Conservation (phyloP, 64 coral and sea anemone genomes). For the Montipora efflorescens region DNA sequence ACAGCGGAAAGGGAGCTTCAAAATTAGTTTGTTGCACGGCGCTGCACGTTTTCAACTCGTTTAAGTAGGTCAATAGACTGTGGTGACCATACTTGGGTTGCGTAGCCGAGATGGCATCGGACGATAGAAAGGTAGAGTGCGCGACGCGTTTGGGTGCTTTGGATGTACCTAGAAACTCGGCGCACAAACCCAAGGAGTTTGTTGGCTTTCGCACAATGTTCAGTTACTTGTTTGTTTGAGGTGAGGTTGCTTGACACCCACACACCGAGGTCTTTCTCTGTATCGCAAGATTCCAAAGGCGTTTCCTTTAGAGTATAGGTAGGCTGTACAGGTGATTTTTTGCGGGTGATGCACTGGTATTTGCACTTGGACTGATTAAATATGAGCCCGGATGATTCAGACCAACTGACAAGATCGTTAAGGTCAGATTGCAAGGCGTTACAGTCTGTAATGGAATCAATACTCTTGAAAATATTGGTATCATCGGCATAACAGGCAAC, state of each 20-base stretch:
- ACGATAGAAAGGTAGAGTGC: too few relatives aligned
- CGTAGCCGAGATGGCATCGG: too few relatives aligned
- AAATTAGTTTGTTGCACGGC: too few relatives aligned
- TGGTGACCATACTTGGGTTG: too few relatives aligned
- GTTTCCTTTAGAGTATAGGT: conserved; percentile 58
- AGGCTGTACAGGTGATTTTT: conserved; percentile 31
- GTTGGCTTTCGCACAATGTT: conserved; percentile 47
- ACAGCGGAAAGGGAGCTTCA: too few relatives aligned
- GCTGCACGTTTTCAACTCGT: too few relatives aligned
- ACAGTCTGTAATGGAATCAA: conserved; percentile 36
- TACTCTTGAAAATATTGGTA: conserved; percentile 30
- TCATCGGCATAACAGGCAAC: conserved; percentile 63
- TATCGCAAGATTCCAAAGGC: conserved; percentile 63
- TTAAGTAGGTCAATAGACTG: too few relatives aligned
- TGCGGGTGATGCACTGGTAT: conserved; percentile 63
- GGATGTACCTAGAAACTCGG: neutral
- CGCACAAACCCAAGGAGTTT: conserved; percentile 26
- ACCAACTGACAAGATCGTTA: conserved; percentile 26
- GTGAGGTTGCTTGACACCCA: conserved; percentile 68
- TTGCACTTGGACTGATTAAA: conserved; percentile 72
- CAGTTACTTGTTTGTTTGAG: conserved; percentile 41
- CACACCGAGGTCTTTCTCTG: conserved; percentile 80
- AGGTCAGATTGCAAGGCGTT: conserved; percentile 32
- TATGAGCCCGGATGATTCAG: conserved; percentile 31
- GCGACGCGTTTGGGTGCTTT: too few relatives aligned